These are phyloP conservation scores for Falco rusticolus DNA, from an alignment of 2,797 vertebrate genomes.

Conservation along the genomic window DNA sequence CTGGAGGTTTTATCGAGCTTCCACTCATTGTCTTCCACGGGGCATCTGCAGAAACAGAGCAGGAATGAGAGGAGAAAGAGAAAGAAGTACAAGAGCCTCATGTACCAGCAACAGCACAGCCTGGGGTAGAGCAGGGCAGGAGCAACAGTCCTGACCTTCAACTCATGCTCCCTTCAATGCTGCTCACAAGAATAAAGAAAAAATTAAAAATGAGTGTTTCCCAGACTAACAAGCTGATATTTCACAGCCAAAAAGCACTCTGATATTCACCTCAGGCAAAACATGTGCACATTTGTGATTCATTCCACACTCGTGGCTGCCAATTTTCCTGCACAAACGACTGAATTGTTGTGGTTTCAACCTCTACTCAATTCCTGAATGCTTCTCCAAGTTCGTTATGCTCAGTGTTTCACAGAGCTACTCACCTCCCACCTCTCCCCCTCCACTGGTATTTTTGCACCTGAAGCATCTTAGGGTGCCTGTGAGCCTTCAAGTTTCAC, in stretches of 20 bases:
- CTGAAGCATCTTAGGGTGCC: neutral
- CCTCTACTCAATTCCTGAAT: neutral
- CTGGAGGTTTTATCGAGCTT: neutral
- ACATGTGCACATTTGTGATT: slow-evolving; percentile 30
- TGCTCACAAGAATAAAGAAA: neutral
- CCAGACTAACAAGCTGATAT: slow-evolving; percentile 11
- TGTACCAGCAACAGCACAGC: neutral
- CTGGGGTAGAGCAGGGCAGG: neutral
- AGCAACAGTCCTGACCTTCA: neutral
- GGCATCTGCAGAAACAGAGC: neutral
- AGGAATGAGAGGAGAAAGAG: neutral
- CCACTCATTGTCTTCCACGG: rapidly evolving
- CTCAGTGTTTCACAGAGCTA: rapidly evolving
- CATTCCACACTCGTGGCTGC: neutral
- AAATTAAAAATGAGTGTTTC: neutral
- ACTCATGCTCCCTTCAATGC: neutral
- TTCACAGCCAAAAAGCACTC: slow-evolving; percentile 13
- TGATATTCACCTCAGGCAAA: slow-evolving; percentile 32
- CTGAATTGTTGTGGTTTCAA: neutral
- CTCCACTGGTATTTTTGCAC: neutral
- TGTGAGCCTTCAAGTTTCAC: neutral
- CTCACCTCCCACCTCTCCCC: neutral
- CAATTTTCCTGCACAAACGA: slow-evolving; percentile 10
- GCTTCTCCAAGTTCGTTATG: neutral
- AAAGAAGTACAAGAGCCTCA: neutral